Conservation (phyloP, 1,140 invertebrate genomes). For the Conus ventricosus region DNA sequence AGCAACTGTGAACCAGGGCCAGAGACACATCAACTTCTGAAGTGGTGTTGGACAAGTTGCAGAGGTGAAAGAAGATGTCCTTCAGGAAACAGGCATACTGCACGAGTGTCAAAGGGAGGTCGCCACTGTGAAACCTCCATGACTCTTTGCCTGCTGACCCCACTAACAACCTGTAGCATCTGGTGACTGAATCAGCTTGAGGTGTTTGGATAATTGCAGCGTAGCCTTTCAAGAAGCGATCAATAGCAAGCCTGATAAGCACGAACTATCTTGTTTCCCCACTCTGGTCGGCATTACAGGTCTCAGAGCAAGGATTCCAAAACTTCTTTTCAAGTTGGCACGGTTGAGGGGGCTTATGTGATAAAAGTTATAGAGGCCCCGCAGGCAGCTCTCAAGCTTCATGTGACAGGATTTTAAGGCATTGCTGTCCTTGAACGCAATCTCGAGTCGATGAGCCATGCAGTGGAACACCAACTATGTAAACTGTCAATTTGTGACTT, state of each 20-base stretch:
- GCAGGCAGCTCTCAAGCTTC: neutral
- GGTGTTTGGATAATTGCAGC: neutral
- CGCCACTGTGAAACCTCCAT: neutral
- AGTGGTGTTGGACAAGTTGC: neutral
- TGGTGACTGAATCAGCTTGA: neutral
- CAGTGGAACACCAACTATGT: conserved; percentile 39
- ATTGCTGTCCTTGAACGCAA: conserved; percentile 35
- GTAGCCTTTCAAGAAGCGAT: too few species aligned
- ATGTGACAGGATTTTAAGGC: neutral
- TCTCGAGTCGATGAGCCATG: conserved; percentile 38
- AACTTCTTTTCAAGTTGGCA: too few species aligned
- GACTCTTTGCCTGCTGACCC: neutral
- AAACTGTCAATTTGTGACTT: neutral
- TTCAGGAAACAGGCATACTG: neutral
- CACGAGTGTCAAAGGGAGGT: neutral
- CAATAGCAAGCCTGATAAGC: too few species aligned
- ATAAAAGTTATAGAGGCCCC: conserved; percentile 45
- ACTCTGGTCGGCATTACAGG: conserved; percentile 2
- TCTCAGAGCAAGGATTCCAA: too few species aligned
- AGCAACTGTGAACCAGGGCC: neutral
- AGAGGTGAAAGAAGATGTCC: neutral
- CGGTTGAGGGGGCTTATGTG: too few species aligned
- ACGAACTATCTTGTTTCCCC: neutral
- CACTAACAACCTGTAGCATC: neutral
- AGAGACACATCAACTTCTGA: neutral